Base-by-base conservation (phyloP, 2,797 vertebrate genomes). In the Hyperoplus lanceolatus region DNA sequence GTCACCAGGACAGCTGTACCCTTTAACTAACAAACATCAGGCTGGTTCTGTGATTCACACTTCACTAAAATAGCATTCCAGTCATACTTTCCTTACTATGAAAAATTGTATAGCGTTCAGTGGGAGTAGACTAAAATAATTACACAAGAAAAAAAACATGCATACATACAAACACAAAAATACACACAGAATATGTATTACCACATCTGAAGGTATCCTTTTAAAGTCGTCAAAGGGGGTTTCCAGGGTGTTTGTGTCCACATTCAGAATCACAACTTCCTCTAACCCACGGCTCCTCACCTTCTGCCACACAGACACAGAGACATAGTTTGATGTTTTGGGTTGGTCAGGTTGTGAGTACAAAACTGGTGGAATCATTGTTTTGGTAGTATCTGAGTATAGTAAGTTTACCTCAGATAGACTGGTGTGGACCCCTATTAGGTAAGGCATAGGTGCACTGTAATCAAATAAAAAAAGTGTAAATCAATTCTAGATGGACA, bases 381-480 rank as follows among this genome's bases (percentile, higher is more conserved):
- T 3, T 65, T 15, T 73, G 8, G 12, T 48, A 57, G n/a, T 29
- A 58, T 56, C 16, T 51, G 6, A 61, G 13, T 69, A 38, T 38
- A n/a, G 5, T 36, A 9, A n/a, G 16, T 81, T 91, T 93, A 98
- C 97, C 96, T 98, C 96, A 4, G 92, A 92, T 2, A 98, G 92
- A 87, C 96, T 98, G 80, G 94, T 92, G 78, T 98, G 97, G 71
- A 98, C 95, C 39, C 97, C 97, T n/a, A 98, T 97, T 70, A 98
- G 95, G 88, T 96, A 98, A 18, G 97, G 97, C 96, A 98, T 98
- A 0, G 97, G 97, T 7, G 97, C 97, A 50, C 97, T 98, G 94
- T 5, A 78, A 91, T 42, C 76, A 56, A 56, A 68, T 66, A 7
- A 54, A 36, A 54, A 50, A 58, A 64, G 42, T 45, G 36, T 70